These are phyloP conservation scores for Polypterus senegalus DNA, from an alignment of 2,113 vertebrate species.

Conservation along the genomic window DNA sequence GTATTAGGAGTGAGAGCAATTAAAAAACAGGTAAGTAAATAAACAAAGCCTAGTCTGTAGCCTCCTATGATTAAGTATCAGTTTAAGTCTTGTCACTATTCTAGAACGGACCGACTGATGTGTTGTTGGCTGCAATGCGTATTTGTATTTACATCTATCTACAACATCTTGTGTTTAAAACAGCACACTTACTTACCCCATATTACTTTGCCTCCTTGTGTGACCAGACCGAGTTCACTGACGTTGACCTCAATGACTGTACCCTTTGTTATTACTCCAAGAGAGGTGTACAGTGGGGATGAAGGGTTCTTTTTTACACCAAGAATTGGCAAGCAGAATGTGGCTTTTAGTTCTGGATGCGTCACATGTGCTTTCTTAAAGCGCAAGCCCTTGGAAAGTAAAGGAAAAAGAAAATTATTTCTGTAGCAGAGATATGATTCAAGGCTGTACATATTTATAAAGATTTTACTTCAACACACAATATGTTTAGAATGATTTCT, in stretches of 20 bases:
- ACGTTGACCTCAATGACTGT: conserved; percentile 90
- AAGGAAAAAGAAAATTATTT: background rate
- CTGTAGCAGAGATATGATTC: too few relatives aligned
- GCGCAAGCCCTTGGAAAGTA: conserved; percentile 66
- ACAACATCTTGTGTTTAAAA: too few relatives aligned
- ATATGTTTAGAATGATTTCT: background rate
- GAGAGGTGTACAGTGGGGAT: conserved; percentile 79
- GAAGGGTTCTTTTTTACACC: conserved; percentile 97
- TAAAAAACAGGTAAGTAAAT: too few relatives aligned
- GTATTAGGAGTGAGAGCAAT: too few relatives aligned
- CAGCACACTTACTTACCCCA: conserved; percentile 70
- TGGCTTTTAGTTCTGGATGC: conserved; percentile 94
- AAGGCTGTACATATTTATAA: too few relatives aligned
- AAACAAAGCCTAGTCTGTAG: too few relatives aligned
- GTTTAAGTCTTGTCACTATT: too few relatives aligned
- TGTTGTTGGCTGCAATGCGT: too few relatives aligned
- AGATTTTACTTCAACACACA: too few relatives aligned
- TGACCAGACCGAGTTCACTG: conserved; percentile 89
- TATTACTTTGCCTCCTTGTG: conserved; percentile 94
- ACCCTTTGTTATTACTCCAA: conserved; percentile 97
- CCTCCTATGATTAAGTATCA: too few relatives aligned
- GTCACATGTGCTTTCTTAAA: conserved; percentile 96
- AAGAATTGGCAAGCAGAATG: conserved; percentile 90
- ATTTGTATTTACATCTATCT: too few relatives aligned
- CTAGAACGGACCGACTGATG: too few relatives aligned